Conservation (phyloP, 2,113 vertebrate species). For the Heptranchias perlo region DNA sequence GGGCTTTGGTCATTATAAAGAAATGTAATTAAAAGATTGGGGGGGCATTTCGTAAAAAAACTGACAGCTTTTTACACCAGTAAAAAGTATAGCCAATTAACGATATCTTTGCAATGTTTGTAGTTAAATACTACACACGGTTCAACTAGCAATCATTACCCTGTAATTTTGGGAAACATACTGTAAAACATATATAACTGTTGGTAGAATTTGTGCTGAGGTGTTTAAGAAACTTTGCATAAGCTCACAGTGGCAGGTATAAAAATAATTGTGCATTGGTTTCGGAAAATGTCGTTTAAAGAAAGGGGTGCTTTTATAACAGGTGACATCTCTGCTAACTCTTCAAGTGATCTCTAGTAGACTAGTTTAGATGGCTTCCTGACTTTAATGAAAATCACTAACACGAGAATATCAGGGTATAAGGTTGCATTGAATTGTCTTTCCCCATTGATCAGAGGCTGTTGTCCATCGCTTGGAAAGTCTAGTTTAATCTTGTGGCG, state of each 20-base stretch:
- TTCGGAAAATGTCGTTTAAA: background rate
- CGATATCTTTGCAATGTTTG: background rate
- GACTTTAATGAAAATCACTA: too few relatives aligned
- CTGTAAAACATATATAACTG: background rate
- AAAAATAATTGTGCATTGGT: background rate
- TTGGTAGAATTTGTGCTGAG: background rate
- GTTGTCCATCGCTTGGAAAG: background rate
- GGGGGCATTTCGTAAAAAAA: background rate
- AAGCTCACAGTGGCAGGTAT: background rate
- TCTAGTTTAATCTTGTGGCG: background rate
- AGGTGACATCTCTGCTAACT: background rate
- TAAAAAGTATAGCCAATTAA: background rate
- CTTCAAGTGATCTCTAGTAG: background rate
- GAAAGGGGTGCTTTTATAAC: background rate
- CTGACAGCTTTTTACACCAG: too few relatives aligned
- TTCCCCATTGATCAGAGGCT: background rate
- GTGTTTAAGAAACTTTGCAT: background rate
- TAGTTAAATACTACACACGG: background rate
- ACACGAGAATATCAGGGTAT: background rate
- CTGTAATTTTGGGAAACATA: background rate
- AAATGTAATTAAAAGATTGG: background rate
- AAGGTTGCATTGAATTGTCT: background rate
- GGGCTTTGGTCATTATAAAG: background rate
- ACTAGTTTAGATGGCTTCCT: too few relatives aligned
- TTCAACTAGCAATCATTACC: background rate